Conservation (phyloP, 2,888 invertebrate genomes). For the Platycheirus rosarum region DNA sequence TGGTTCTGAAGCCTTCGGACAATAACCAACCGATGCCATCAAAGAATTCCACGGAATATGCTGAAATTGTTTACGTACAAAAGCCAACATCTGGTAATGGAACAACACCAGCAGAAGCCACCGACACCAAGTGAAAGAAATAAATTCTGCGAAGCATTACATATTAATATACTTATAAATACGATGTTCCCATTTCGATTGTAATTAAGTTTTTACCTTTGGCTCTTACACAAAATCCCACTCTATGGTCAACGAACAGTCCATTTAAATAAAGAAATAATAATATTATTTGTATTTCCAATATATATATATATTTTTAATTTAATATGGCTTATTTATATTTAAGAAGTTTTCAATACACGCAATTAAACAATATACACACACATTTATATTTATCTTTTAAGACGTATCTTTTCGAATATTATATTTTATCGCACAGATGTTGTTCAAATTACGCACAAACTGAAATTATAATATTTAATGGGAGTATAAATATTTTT, state of each 20-base stretch:
- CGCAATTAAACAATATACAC: conserved; percentile 12
- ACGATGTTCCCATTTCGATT: conserved; percentile 38
- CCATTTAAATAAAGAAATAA: conserved; percentile 1
- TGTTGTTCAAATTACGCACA: not conserved
- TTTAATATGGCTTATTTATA: conserved; percentile 16
- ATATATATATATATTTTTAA: conserved; percentile 46
- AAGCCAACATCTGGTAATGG: conserved; percentile 75
- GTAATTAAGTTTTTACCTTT: conserved; percentile 51
- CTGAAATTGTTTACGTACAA: conserved; percentile 89
- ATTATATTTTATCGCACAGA: conserved; percentile 28
- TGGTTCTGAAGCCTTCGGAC: conserved; percentile 85
- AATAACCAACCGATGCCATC: conserved; percentile 76
- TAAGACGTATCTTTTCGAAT: not conserved
- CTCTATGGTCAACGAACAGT: not conserved
- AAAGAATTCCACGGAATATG: conserved; percentile 89
- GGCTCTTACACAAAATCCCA: conserved; percentile 2
- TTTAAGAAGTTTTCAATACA: conserved; percentile 12
- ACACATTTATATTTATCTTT: not conserved
- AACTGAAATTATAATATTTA: conserved; percentile 7
- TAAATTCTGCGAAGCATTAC: conserved; percentile 37
- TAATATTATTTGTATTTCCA: conserved; percentile 7
- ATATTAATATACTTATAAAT: conserved; percentile 6
- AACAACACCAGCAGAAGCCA: conserved; percentile 17
- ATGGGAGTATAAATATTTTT: conserved; percentile 21
- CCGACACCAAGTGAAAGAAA: conserved; percentile 54